Conservation (phyloP, 2,113 vertebrate species). For the Rallus limicola region DNA sequence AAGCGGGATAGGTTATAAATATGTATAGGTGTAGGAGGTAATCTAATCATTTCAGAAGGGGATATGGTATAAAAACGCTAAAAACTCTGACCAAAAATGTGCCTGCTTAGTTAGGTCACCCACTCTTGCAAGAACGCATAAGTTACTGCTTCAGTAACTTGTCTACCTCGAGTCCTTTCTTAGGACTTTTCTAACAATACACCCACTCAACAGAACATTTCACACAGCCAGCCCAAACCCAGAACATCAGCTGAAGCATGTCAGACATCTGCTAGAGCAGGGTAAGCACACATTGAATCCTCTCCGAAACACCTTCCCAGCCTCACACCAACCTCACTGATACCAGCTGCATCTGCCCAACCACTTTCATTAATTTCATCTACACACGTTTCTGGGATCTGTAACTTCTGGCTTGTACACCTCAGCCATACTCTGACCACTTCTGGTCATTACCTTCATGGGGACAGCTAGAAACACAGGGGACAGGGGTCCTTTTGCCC, state of each 20-base stretch:
- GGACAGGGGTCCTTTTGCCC: accelerated
- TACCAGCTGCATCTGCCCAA: accelerated
- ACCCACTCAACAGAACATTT: not conserved
- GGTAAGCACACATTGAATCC: not conserved
- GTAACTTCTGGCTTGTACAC: accelerated
- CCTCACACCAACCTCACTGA: not conserved
- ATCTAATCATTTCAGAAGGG: too few species aligned
- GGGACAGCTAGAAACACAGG: not conserved
- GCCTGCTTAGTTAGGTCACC: too few species aligned
- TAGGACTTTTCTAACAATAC: too few species aligned
- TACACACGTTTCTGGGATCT: not conserved
- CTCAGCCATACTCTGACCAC: not conserved
- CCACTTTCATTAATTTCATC: not conserved
- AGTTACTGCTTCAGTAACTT: too few species aligned
- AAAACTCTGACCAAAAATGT: too few species aligned
- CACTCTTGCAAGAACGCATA: too few species aligned
- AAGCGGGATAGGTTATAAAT: too few species aligned
- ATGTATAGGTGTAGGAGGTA: too few species aligned
- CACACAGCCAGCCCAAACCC: not conserved
- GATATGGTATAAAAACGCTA: too few species aligned
- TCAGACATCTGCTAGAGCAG: not conserved
- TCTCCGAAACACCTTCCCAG: not conserved
- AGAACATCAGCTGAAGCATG: not conserved
- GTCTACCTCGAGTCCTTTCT: too few species aligned
- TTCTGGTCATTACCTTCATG: accelerated